Evolutionary conservation across 1,140 invertebrate genomes (phyloP), one percentile per base, ranked within the genome.

Genomic region (Zaprionus ornatus): DNA sequence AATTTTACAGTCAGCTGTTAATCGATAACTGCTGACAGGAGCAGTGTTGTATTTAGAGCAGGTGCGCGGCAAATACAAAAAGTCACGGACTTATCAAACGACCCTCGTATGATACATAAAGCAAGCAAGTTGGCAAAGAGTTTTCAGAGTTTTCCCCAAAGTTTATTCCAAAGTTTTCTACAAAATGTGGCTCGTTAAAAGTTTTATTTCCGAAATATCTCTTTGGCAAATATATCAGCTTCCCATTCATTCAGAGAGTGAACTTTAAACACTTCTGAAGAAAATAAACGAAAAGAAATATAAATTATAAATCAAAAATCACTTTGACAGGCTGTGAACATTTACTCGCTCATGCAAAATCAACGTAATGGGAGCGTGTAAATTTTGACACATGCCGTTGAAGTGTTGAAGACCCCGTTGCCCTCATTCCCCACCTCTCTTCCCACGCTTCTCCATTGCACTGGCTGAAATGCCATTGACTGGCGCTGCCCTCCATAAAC

Each of bases 301-400:
- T 32, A n/a, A n/a, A 54, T 67, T 67, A 70, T 75, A 70, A 75
- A 75, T 75, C 67, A 71, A 76, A 74, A 75, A 29, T 50, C 52
- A 56, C 35, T 52, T 37, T 56, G 66, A 83, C 52, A 72, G 62
- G 27, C 67, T 74, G 72, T 56, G 62, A 77, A 68, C 76, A 74
- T 80, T 29, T 69, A 79, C 40, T 68, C 73, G 64, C 23, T 79
- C 80, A 84, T 81, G 85, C 85, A 71, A 81, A 74, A 84, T 88
- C 77, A 59, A 40, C 74, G 71, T 62, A 87, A 87, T 80, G 84
- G 67, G 85, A 87, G 84, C 84, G 80, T 84, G 84, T 75, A 87
- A 80, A 88, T 88, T 88, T 77, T 88, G 84, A 88, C 85, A 88
- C 84, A 88, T 88, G 80, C 84, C 66, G 70, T 67, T 75, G 65